Base-by-base conservation (phyloP, 1,140 invertebrate genomes). In the Pararge aegeria region DNA sequence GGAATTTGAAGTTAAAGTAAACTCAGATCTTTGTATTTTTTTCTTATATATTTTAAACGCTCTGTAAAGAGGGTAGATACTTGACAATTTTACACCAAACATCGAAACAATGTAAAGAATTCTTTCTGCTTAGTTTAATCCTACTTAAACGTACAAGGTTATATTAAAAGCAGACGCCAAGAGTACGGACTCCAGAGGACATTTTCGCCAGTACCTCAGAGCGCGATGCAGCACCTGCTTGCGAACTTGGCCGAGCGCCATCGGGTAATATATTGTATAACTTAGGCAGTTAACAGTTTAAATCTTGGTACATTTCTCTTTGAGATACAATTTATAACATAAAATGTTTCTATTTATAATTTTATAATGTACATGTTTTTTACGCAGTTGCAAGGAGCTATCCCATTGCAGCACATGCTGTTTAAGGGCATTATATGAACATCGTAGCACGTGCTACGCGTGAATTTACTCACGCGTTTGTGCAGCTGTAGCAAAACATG, bases 161-260 rank as follows among this genome's bases (percentile, higher is more conserved):
- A 54, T 61, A 61, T 54, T 53, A 61, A 55, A 61, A 48, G 52
- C 58, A 16, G 51, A 42, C 46, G 58, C 44, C 52, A 59, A 59
- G 42, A 61, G 58, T 50, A 46, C 44, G 54, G 53, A 54, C 51
- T 38, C 53, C 30, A 24, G 42, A 51, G 57, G 52, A 61, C 58
- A 61, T 55, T 54, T 51, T 55, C 58, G 44, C 24, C 50, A 34
- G 52, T 62, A 66, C 55, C 55, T 66, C 61, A 61, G 54, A 34
- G 46, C 49, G 24, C 30, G 56, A 51, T 6, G 30, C 42, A 61
- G 44, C 66, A 68, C 66, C 66, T 68, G 66, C 61, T 56, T 38
- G 48, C 55, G 57, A 63, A 68, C 57, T 68, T 68, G 66, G 66
- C 61, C 46, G 5, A 9, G 55, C 30, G 61, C 66, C 66, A 68